Conservation (phyloP, 2,888 invertebrate genomes). For the Heliconius charithonia region DNA sequence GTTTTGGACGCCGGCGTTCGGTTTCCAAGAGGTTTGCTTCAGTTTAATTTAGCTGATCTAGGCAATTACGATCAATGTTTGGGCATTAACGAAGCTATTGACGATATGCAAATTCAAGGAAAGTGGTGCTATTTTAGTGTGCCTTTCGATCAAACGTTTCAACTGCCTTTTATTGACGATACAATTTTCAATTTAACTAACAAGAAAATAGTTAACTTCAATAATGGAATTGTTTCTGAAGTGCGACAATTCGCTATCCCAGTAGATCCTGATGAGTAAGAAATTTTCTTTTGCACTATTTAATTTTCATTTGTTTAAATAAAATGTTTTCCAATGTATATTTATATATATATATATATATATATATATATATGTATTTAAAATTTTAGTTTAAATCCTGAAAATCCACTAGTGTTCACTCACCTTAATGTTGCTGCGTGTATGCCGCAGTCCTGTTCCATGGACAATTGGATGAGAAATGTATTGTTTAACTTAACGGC, state of each 20-base stretch:
- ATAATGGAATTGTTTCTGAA: slow-evolving; percentile 29
- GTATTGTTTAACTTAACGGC: slow-evolving; percentile 53
- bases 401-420: slow-evolving; percentile 37
- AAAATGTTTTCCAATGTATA: no score
- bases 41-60: slow-evolving; percentile 53
- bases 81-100: slow-evolving; percentile 49
- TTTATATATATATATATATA: no score
- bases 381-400: slow-evolving; percentile 40
- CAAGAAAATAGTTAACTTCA: slow-evolving; percentile 28
- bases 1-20: slow-evolving; percentile 58
- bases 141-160: slow-evolving; percentile 52
- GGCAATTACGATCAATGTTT: slow-evolving; percentile 62
- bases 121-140: slow-evolving; percentile 61
- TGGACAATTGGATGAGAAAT: slow-evolving; percentile 56
- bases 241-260: slow-evolving; percentile 24
- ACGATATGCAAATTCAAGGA: slow-evolving; percentile 54
- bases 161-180: slow-evolving; percentile 40
- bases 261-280: slow-evolving; percentile 20
- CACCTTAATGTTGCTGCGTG: slow-evolving; percentile 60
- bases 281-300: neutral
- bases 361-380: neutral
- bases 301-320: neutral
- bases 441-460: slow-evolving; percentile 67
- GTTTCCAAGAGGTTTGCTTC: slow-evolving; percentile 55
- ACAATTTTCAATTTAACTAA: slow-evolving; percentile 20